A percentile compares a stretch with the other conserved stretches of the same genome.
Conservation (phyloP, 2,113 vertebrate species). For the Rhea americana region DNA sequence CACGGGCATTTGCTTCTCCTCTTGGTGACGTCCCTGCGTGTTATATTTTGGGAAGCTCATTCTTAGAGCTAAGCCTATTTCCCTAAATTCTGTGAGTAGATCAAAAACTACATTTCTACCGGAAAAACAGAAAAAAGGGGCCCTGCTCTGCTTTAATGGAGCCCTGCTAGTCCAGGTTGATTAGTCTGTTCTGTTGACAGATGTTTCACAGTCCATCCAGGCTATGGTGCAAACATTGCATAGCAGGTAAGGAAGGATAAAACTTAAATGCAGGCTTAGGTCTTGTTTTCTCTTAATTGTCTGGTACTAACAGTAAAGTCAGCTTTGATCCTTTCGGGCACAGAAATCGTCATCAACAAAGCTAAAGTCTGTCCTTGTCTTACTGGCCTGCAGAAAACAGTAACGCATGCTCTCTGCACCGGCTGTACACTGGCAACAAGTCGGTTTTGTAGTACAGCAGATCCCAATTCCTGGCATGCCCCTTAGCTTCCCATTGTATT, state of each 20-base stretch:
- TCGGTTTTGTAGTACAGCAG: neutral
- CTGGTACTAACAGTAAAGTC: neutral
- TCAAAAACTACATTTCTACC: neutral
- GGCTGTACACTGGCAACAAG: neutral
- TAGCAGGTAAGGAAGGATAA: neutral
- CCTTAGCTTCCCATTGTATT: neutral
- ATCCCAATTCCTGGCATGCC: neutral
- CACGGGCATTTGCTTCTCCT: too few species aligned
- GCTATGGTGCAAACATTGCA: fast-evolving
- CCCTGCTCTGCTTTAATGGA: neutral
- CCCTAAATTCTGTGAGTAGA: too few species aligned
- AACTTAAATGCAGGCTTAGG: neutral
- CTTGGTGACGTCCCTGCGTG: too few species aligned
- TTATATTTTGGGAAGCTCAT: too few species aligned
- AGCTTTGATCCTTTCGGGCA: neutral
- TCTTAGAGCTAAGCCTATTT: too few species aligned
- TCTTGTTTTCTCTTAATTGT: neutral
- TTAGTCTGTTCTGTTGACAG: neutral
- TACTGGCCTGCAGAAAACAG: neutral
- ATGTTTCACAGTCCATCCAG: neutral
- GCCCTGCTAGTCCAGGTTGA: neutral
- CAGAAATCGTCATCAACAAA: neutral
- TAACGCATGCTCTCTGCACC: fast-evolving
- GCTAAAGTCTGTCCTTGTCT: neutral
- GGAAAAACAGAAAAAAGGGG: neutral